A percentile compares a stretch with the other conserved stretches of the same genome.
phyloP scores from a whole-genome alignment of 2,113 vertebrate species.

The Chamaetylas fuelleborni region DNA sequence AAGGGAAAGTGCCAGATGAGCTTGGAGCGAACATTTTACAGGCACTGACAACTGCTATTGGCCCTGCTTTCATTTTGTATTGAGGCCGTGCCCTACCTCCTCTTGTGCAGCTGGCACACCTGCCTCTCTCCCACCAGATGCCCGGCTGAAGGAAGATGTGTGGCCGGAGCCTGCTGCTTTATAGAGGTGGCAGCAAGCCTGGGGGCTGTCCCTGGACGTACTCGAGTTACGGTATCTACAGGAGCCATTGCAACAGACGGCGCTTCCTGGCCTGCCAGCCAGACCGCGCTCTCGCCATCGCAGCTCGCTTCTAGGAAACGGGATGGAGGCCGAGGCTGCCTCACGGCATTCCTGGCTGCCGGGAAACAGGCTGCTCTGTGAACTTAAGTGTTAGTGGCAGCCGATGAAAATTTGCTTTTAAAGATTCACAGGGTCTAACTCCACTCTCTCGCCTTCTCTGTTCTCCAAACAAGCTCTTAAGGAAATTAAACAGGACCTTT shows the following conservation, averaged over 20 bases:
- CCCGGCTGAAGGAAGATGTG: not conserved
- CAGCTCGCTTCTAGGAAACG: not conserved
- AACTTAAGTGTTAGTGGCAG: not conserved
- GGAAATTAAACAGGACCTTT: not conserved
- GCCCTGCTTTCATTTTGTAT: not conserved
- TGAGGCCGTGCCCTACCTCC: not conserved
- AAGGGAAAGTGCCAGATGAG: not conserved
- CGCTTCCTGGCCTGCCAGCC: not conserved
- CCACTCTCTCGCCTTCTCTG: fast-evolving
- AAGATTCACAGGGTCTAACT: not conserved
- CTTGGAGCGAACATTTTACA: not conserved
- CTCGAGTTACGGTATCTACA: not conserved
- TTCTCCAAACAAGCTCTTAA: not conserved
- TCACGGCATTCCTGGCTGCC: not conserved
- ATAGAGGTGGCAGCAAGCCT: not conserved
- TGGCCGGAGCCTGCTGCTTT: fast-evolving
- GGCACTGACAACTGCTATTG: not conserved
- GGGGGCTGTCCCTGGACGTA: fast-evolving
- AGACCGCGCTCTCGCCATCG: fast-evolving
- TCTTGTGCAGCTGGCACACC: not conserved
- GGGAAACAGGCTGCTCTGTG: not conserved
- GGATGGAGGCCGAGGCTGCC: not conserved
- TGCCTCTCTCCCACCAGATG: not conserved
- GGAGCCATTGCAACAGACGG: not conserved
- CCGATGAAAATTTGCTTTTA: not conserved